phyloP scores from a whole-genome alignment of 2,797 vertebrate species.

The Thalassophryne amazonica region DNA sequence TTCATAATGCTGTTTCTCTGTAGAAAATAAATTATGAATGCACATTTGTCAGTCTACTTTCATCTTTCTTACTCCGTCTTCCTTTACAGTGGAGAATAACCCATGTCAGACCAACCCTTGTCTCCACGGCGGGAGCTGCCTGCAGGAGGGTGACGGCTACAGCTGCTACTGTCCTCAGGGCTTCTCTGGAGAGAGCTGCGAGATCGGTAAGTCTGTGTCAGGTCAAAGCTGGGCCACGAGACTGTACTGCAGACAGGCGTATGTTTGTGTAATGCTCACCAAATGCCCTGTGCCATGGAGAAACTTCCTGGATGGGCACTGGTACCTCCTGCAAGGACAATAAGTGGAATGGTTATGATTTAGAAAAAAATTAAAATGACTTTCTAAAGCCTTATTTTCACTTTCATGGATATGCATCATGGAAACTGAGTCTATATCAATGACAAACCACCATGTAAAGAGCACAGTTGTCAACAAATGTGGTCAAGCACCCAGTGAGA shows the following conservation, averaged over 20 bases:
- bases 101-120: conserved; percentile 92
- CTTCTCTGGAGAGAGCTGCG: conserved; percentile 93
- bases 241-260: conserved; percentile 25
- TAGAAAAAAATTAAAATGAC: no score
- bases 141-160: conserved; percentile 82
- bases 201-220: conserved; percentile 85
- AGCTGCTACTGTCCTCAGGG: conserved; percentile 90
- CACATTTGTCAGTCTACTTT: conserved; percentile 6
- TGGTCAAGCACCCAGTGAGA: no score
- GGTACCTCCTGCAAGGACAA: no score
- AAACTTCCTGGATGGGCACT: conserved; percentile 1
- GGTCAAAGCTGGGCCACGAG: conserved; percentile 19
- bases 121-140: conserved; percentile 90
- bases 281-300: conserved; percentile 12
- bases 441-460: no score
- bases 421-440: no score
- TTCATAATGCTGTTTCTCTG: conserved; percentile 12
- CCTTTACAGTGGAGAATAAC: conserved; percentile 72
- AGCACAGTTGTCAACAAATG: no score
- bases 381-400: no score
- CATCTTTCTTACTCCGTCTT: background rate
- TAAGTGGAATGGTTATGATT: no score
- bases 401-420: no score
- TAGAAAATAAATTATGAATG: conserved; percentile 21
- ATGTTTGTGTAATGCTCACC: conserved; percentile 27